Evolutionary conservation across 2,888 invertebrate species (phyloP), one percentile per base, ranked within the genome.

Genomic region (Ectemnius lituratus): DNA sequence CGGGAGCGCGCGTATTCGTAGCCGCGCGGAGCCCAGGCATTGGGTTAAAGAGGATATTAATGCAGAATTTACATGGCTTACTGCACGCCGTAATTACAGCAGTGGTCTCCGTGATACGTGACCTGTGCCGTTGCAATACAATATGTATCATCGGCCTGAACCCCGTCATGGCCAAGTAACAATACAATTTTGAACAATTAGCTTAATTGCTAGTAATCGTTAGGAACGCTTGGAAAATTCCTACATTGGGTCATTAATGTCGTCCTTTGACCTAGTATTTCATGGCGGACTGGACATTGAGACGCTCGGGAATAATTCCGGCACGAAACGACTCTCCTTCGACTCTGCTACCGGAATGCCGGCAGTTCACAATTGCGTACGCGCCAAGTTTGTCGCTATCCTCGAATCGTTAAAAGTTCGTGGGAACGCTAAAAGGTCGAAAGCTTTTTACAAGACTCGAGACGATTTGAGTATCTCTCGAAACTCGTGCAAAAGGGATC

Each of bases 391-490:
- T 11, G 37, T 23, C 23, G 23, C 23, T 23, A 37, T 11, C 11
- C 37, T 8, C 37, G 8, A 37, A 11, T 37, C 37, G 37, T 37
- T 37, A 37, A 37, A 37, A 37, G 37, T 37, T 37, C 8, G 37
- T 8, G 1, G 37, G 11, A 37, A 37, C 8, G 37, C 37, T 37
- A 37, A 37, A 37, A 37, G 37, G 11, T 4, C 37, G 37, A 37
- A 37, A 37, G 37, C 37, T 37, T 37, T 37, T 37, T 52, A 16
- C n/a, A 13, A 13, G 16, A 2, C 52, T 14, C 60, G 75, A 76
- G 75, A 70, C 70, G 75, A 75, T 75, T 75, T 74, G 75, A 75
- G 70, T 52, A 13, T 70, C 66, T 70, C 75, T 63, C 49, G 62
- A 52, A 61, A 67, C 63, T 67, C 57, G 20, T 45, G 37, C 3